Conservation (phyloP, 2,113 vertebrate genomes). For the Rhabdornis inornatus region DNA sequence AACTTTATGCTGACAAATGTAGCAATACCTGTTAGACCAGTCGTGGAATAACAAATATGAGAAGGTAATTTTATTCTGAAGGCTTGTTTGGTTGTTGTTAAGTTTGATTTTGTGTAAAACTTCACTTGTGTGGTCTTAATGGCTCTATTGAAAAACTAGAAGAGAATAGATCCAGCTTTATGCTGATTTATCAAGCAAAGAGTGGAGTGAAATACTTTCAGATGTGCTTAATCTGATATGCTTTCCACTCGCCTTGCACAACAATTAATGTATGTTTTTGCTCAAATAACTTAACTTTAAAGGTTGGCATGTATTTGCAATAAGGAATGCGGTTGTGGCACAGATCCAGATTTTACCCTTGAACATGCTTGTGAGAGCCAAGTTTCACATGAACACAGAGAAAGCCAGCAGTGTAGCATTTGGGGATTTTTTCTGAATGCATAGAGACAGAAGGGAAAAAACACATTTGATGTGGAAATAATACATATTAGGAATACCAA, state of each 20-base stretch:
- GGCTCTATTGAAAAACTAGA: not conserved
- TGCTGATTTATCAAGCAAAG: not conserved
- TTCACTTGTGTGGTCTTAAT: slow-evolving; percentile 41
- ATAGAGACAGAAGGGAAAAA: not conserved
- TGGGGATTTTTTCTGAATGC: not conserved
- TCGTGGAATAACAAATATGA: slow-evolving; percentile 47
- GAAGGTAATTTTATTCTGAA: slow-evolving; percentile 37
- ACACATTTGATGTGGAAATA: not conserved
- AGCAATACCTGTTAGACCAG: slow-evolving; percentile 59
- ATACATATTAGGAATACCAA: not conserved
- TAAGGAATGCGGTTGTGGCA: slow-evolving; percentile 36
- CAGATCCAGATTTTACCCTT: slow-evolving; percentile 21
- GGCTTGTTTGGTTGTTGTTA: slow-evolving; percentile 28
- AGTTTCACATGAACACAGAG: not conserved
- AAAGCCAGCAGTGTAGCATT: not conserved
- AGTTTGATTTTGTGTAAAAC: slow-evolving; percentile 1
- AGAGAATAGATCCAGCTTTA: not conserved
- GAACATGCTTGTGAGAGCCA: not conserved
- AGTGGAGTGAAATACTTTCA: not conserved
- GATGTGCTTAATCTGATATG: not conserved
- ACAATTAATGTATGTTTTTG: slow-evolving; percentile 31
- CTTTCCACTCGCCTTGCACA: not conserved
- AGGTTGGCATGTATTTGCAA: slow-evolving; percentile 6
- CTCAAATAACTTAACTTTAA: slow-evolving; percentile 47
- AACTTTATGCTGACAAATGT: slow-evolving; percentile 45